Conservation (phyloP, 2,888 invertebrate genomes). For the Sinodicranocentrus sp. region DNA sequence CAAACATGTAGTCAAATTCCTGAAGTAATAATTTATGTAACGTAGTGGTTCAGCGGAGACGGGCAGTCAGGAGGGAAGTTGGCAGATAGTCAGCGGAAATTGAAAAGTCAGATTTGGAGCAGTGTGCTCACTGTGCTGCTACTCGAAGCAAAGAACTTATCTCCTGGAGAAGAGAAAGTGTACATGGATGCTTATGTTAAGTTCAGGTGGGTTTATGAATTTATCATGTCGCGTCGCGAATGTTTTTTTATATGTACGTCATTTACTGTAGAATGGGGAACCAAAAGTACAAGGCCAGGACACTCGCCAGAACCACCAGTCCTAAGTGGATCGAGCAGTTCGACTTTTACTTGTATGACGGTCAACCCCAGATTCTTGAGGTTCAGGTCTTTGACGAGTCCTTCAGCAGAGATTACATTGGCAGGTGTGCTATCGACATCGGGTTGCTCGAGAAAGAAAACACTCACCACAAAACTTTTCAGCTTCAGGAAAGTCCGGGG, state of each 20-base stretch:
- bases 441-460: conserved; percentile 90
- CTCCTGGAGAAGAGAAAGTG: conserved; percentile 82
- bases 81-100: conserved; percentile 88
- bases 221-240: background rate
- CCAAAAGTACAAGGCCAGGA: conserved; percentile 98
- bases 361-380: conserved; percentile 89
- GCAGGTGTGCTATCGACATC: conserved; percentile 89
- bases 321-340: conserved; percentile 98
- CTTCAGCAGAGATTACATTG: conserved; percentile 74
- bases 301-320: conserved; percentile 85
- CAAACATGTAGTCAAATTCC: background rate
- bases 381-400: conserved; percentile 76
- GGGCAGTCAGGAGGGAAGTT: conserved; percentile 77
- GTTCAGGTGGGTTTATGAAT: conserved; percentile 86
- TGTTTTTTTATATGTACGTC: too few relatives aligned
- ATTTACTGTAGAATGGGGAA: conserved; percentile 93
- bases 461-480: conserved; percentile 93
- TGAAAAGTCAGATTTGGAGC: conserved; percentile 98
- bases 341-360: conserved; percentile 97
- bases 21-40: background rate
- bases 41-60: conserved; percentile 75
- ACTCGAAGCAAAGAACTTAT: conserved; percentile 94
- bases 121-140: conserved; percentile 98
- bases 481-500: conserved; percentile 90
- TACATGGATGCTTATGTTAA: conserved; percentile 96